Evolutionary conservation across 2,797 vertebrate genomes (phyloP).

Genomic region (Ctenopoma multispine): DNA sequence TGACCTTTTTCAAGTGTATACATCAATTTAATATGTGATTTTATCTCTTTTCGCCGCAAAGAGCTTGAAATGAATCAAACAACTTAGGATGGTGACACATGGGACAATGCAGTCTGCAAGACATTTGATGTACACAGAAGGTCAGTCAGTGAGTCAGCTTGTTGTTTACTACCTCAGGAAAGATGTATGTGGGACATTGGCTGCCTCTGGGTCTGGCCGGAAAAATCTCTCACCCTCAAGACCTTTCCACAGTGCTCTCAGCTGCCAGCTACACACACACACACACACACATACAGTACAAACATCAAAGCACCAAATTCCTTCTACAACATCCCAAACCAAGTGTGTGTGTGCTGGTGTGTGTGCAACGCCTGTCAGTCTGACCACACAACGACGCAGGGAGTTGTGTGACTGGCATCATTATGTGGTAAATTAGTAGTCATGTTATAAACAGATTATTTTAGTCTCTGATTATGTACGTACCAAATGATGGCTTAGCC

Average conservation of each 20-base stretch:
- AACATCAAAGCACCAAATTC: slow-evolving; percentile 39
- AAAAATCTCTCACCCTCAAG: slow-evolving; percentile 69
- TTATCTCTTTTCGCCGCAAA: slow-evolving; percentile 8
- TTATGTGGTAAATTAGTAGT: slow-evolving; percentile 75
- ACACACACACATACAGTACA: slow-evolving; percentile 18
- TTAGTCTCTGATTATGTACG: slow-evolving; percentile 71
- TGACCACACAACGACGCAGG: slow-evolving; percentile 63
- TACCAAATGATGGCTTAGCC: slow-evolving; percentile 68
- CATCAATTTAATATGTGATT: background rate
- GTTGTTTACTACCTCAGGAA: slow-evolving; percentile 65
- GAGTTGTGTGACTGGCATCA: slow-evolving; percentile 65
- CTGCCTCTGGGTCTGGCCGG: slow-evolving; percentile 72
- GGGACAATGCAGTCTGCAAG: slow-evolving; percentile 9
- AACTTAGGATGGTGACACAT: slow-evolving; percentile 31
- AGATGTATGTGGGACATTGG: slow-evolving; percentile 71
- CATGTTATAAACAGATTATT: slow-evolving; percentile 69
- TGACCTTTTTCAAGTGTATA: background rate
- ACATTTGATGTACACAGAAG: slow-evolving; percentile 37
- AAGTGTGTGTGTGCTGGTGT: slow-evolving; percentile 29
- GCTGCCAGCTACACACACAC: slow-evolving; percentile 35
- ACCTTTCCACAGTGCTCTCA: slow-evolving; percentile 59
- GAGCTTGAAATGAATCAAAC: slow-evolving; percentile 15
- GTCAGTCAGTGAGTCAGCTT: slow-evolving; percentile 70
- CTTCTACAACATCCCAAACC: slow-evolving; percentile 41
- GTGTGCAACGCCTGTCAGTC: slow-evolving; percentile 45